A percentile compares a stretch with the other conserved stretches of the same genome.
Conservation (phyloP, 2,797 vertebrate species). For the Hemibagrus guttatus region DNA sequence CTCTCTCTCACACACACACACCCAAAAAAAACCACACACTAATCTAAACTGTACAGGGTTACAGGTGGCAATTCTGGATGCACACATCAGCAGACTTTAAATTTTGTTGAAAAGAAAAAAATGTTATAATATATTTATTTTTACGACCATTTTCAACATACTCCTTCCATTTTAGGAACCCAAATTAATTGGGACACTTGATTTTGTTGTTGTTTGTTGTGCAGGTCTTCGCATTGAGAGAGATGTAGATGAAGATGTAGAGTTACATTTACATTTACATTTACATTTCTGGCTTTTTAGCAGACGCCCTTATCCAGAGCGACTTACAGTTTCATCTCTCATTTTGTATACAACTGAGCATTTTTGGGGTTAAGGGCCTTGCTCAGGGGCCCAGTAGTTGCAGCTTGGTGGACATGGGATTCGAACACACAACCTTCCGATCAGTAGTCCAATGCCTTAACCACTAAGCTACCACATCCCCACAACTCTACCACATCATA, state of each 20-base stretch:
- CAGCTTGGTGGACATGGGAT: no score
- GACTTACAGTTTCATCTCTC: no score
- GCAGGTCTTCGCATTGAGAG: not conserved
- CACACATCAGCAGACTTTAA: not conserved
- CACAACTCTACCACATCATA: no score
- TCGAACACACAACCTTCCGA: no score
- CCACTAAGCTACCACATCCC: no score
- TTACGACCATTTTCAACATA: not conserved
- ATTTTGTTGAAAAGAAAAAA: not conserved
- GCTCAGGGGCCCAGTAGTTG: no score
- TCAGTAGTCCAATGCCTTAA: no score
- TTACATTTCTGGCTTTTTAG: no score
- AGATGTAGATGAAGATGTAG: not conserved
- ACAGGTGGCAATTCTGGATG: not conserved
- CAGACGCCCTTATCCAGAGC: no score
- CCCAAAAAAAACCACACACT: slow-evolving; percentile 7
- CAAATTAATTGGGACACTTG: not conserved
- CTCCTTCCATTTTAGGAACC: not conserved
- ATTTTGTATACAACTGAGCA: no score
- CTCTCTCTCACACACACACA: slow-evolving; percentile 17
- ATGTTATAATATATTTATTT: not conserved
- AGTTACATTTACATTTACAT: no score
- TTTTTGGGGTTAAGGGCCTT: no score
- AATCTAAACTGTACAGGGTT: not conserved
- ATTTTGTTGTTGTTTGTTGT: not conserved